These are phyloP conservation scores for Myiopsitta monachus DNA, from an alignment of 2,113 vertebrate species.

Conservation along the genomic window DNA sequence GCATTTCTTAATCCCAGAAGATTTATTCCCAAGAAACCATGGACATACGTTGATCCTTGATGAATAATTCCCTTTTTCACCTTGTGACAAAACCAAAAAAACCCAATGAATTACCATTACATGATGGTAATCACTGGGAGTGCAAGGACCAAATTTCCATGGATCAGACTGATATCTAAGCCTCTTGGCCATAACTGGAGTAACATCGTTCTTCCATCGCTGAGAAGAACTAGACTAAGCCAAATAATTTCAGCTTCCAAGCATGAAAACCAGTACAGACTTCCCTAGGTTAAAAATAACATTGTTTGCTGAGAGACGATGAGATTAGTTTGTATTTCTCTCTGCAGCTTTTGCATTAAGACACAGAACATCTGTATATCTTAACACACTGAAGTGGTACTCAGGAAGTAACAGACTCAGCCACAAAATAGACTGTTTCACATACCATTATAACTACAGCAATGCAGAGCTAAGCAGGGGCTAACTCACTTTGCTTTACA, in stretches of 20 bases:
- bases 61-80: neutral
- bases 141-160: neutral
- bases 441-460: neutral
- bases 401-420: neutral
- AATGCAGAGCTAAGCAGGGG: neutral
- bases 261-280: neutral
- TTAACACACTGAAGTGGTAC: neutral
- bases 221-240: neutral
- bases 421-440: neutral
- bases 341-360: neutral
- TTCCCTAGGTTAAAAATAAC: neutral
- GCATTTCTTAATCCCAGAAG: neutral
- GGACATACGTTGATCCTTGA: neutral
- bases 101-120: neutral
- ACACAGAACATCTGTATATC: fast-evolving
- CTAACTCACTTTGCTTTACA: neutral
- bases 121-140: neutral
- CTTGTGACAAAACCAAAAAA: neutral
- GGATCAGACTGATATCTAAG: neutral
- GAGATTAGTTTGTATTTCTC: neutral
- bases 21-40: neutral
- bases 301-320: neutral
- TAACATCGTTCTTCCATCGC: neutral
- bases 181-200: neutral
- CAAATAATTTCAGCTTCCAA: neutral